Base-by-base conservation (phyloP, 2,888 invertebrate species). In the Mesorhabditis belari region DNA sequence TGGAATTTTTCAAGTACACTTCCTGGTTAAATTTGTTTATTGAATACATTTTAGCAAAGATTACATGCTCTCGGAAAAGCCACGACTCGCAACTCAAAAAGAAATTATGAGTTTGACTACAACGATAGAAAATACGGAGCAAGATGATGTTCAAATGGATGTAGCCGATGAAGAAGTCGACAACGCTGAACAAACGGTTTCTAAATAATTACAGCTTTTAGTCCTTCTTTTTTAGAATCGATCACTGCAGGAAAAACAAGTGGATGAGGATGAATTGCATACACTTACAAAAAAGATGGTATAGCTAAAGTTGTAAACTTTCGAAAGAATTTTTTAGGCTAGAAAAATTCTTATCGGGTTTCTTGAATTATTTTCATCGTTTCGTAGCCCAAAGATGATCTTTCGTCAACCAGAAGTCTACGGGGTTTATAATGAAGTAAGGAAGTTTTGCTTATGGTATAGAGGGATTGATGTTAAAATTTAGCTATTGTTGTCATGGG, bases 331-430 rank as follows among this genome's bases (percentile, higher is more conserved):
- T 19, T 5, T 21, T 26, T 19, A 70, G 68, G 57, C 68, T 54
- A 51, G 64, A 55, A 28, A 60, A 26, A 61, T 71, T n/a, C 58
- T 78, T 4, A 66, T 61, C 24, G 61, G 71, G 6, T 64, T 75
- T 27, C 54, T 80, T 57, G 68, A 67, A 9, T 64, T 78, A 6
- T 87, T 93, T 80, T 85, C 89, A 0, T 88, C 88, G 74, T 87
- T 92, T 72, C 87, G 87, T 65, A 90, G 90, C 79, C 92, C 92
- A 0, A 88, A 87, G 80, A 88, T 89, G 2, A 83, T 92, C 65
- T 88, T 88, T 76, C 87, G 87, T 67, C 90, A 91, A 81, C 83
- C 87, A 0, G 87, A 90, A 68, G 84, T 95, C 63, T 86, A 86
- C 77, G 87, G 79, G 44, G 76, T 84, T 49, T 84, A 83, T 49